Evolutionary conservation across 1,140 invertebrate genomes (phyloP), one percentile per base, ranked within the genome.

Genomic region (Scaptomyza hsui): DNA sequence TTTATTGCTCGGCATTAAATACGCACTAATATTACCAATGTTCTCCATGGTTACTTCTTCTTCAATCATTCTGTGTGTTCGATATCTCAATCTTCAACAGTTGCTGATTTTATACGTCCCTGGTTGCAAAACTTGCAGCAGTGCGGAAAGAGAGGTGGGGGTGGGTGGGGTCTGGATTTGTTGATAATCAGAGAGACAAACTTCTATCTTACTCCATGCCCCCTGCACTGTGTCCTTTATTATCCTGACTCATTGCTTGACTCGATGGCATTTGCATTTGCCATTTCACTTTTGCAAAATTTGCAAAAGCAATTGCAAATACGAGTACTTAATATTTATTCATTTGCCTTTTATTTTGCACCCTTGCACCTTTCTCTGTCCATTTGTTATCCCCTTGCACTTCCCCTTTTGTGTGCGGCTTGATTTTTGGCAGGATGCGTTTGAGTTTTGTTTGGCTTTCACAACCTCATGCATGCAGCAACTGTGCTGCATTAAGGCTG

Each of bases 271-370:
- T 37, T 57, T 51, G 51, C 24, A 15, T 52, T 70, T 64, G 52
- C 52, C 52, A 64, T 60, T 78, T 69, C 26, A 63, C 21, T 61
- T 29, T 55, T 37, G 52, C 37, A 72, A 49, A 48, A 48, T 70
- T 39, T 29, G n/a, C 26, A 42, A 83, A 42, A 75, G 47, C 63
- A 79, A 79, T 47, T 76, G 55, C 64, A 80, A 86, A 85, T 76
- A 86, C 77, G 29, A 47, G 41, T 32, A 47, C 48, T 74, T 85
- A 86, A 86, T 86, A 86, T 83, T 86, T 85, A 86, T 85, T 85
- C 76, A 85, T 79, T 85, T 85, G 64, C 39, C 79, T 75, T 73
- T 81, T 76, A 51, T 61, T 26, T 53, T 45, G 56, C 16, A 24
- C 4, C 6, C 26, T 42, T 52, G 55, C 29, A 62, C 19, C 32